A percentile compares a stretch with the other conserved stretches of the same genome.
Conservation (phyloP, 2,888 invertebrate species). For the Tachina grossa region DNA sequence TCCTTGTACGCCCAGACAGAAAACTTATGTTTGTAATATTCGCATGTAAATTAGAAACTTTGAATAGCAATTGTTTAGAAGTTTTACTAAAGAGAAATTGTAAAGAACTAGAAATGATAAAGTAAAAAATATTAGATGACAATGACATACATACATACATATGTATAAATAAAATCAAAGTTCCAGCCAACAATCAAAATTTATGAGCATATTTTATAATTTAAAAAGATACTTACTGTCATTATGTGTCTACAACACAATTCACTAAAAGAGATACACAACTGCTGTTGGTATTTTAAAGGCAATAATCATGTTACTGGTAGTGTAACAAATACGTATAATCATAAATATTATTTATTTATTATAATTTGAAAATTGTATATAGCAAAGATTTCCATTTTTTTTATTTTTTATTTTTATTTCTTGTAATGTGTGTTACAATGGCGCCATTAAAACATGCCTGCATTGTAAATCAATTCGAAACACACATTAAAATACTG, state of each 20-base stretch:
- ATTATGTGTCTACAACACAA: slow-evolving; percentile 1
- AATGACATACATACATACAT: background rate
- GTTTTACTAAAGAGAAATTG: slow-evolving; percentile 11
- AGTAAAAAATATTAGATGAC: slow-evolving; percentile 13
- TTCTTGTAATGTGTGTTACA: slow-evolving; percentile 52
- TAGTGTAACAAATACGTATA: slow-evolving; percentile 28
- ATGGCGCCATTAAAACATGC: slow-evolving; percentile 70
- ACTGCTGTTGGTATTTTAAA: slow-evolving; percentile 6
- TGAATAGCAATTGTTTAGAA: slow-evolving; percentile 7
- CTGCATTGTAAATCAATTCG: slow-evolving; percentile 71
- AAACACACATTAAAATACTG: slow-evolving; percentile 44
- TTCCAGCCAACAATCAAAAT: slow-evolving; percentile 49
- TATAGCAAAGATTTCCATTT: slow-evolving; percentile 2
- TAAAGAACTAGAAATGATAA: slow-evolving; percentile 33
- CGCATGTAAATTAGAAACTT: slow-evolving; percentile 22
- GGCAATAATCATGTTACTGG: slow-evolving; percentile 13
- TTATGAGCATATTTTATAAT: slow-evolving; percentile 44
- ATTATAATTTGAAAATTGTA: slow-evolving; percentile 40
- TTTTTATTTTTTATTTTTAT: background rate
- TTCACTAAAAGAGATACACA: background rate
- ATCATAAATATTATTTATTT: slow-evolving; percentile 51
- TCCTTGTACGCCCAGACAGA: background rate
- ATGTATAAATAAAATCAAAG: background rate
- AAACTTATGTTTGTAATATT: background rate
- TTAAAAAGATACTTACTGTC: slow-evolving; percentile 11